Base-by-base conservation (phyloP, 2,888 invertebrate species). In the Cephalotes varians region DNA sequence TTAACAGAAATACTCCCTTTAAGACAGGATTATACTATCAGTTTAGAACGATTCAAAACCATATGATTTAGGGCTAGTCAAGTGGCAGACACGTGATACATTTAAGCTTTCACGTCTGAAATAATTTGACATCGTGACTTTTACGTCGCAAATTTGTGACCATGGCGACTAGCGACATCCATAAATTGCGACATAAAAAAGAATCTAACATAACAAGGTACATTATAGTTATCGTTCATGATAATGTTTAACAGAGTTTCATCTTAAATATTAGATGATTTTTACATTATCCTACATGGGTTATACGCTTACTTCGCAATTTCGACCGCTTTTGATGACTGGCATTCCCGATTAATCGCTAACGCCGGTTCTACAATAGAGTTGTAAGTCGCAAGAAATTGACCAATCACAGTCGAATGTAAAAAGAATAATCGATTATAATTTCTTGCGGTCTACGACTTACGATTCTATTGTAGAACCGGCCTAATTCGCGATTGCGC, bases 401-500 rank as follows among this genome's bases (percentile, higher is more conserved):
- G n/a, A n/a, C n/a, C n/a, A n/a, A n/a, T n/a, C n/a, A n/a, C n/a
- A n/a, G n/a, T n/a, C n/a, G n/a, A n/a, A n/a, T n/a, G n/a, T n/a
- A n/a, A n/a, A n/a, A n/a, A n/a, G n/a, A n/a, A n/a, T n/a, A n/a
- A n/a, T n/a, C n/a, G n/a, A n/a, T n/a, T n/a, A n/a, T n/a, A n/a
- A n/a, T n/a, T n/a, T n/a, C n/a, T n/a, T n/a, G n/a, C n/a, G n/a
- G n/a, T n/a, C n/a, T n/a, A n/a, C n/a, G n/a, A n/a, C n/a, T n/a
- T n/a, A n/a, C n/a, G n/a, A n/a, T n/a, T n/a, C n/a, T n/a, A n/a
- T n/a, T n/a, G n/a, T n/a, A n/a, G n/a, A n/a, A n/a, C n/a, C n/a
- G n/a, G n/a, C n/a, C n/a, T n/a, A n/a, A n/a, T n/a, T 65, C 64
- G 76, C 28, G 54, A 67, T 67, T 56, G 21, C 77, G 67, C 67